Evolutionary conservation across 2,113 vertebrate species (phyloP).

Genomic region (Ascaphus truei): DNA sequence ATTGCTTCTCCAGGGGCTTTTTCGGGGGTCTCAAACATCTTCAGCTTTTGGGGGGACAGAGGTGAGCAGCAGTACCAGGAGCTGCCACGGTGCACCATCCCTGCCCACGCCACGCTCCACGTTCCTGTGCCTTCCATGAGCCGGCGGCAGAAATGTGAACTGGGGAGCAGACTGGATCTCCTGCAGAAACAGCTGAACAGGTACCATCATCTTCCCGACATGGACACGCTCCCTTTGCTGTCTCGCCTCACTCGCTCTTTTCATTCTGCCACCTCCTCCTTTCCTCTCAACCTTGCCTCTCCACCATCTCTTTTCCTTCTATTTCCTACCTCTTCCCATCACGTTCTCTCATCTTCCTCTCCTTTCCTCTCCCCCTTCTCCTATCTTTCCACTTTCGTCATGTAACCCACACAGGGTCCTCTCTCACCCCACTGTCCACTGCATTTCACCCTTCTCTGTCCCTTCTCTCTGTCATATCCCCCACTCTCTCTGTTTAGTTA

Average conservation of each 20-base stretch:
- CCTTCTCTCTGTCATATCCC: too few relatives aligned
- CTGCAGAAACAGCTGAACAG: conserved; percentile 89
- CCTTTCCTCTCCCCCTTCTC: accelerated
- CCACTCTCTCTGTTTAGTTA: conserved; percentile 7
- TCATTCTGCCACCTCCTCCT: background rate
- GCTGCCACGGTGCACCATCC: conserved; percentile 72
- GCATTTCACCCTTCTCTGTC: too few relatives aligned
- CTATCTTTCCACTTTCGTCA: too few relatives aligned
- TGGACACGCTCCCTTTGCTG: background rate
- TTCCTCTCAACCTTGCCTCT: background rate
- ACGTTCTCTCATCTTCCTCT: background rate
- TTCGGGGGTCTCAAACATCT: conserved; percentile 90
- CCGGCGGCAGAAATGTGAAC: conserved; percentile 66
- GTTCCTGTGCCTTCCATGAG: conserved; percentile 62
- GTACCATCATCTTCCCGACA: conserved; percentile 44
- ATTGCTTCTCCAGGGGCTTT: conserved; percentile 69
- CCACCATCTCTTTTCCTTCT: background rate
- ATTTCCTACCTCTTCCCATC: background rate
- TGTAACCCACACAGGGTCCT: too few relatives aligned
- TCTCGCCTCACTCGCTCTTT: accelerated
- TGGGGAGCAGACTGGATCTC: conserved; percentile 79
- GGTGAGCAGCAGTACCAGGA: conserved; percentile 82
- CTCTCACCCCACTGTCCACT: background rate
- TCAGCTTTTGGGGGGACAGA: conserved; percentile 89
- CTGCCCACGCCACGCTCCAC: conserved; percentile 58